Evolutionary conservation across 2,888 invertebrate genomes (phyloP).

Genomic region (Habroteleia sp.): DNA sequence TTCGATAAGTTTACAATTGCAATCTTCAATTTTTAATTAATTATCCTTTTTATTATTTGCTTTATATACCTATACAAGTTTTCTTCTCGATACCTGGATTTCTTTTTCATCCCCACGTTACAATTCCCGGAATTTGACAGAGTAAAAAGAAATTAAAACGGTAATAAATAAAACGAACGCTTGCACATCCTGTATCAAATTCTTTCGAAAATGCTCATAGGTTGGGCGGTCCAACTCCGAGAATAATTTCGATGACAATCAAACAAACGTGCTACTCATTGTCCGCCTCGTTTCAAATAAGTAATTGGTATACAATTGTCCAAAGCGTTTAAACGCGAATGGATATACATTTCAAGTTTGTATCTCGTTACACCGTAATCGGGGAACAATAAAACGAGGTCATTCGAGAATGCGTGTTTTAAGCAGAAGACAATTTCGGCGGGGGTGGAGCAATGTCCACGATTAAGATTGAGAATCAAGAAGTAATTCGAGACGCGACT

Average conservation of each 20-base stretch:
- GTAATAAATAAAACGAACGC: conserved; percentile 39
- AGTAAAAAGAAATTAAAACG: conserved; percentile 38
- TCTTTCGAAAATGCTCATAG: conserved; percentile 4
- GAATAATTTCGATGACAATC: conserved; percentile 51
- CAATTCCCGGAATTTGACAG: conserved; percentile 1
- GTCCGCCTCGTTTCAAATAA: conserved; percentile 41
- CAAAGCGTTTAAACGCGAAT: conserved; percentile 48
- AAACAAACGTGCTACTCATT: conserved; percentile 37
- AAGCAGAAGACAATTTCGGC: conserved; percentile 70
- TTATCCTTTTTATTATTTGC: too few relatives aligned
- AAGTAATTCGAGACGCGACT: conserved; percentile 70
- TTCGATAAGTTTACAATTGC: too few relatives aligned
- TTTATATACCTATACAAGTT: too few relatives aligned
- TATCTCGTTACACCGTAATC: conserved; percentile 77
- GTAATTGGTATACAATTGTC: conserved; percentile 60
- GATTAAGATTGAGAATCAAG: conserved; percentile 60
- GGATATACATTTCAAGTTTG: conserved; percentile 57
- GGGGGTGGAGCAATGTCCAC: conserved; percentile 71
- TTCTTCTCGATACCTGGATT: background rate
- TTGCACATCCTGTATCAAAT: conserved; percentile 55
- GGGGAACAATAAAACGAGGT: conserved; percentile 71
- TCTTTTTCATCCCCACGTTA: background rate
- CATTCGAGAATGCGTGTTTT: conserved; percentile 65
- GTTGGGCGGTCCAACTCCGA: conserved; percentile 45
- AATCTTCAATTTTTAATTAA: too few relatives aligned